Conservation (phyloP, 2,113 vertebrate species). For the Regulus satrapa region DNA sequence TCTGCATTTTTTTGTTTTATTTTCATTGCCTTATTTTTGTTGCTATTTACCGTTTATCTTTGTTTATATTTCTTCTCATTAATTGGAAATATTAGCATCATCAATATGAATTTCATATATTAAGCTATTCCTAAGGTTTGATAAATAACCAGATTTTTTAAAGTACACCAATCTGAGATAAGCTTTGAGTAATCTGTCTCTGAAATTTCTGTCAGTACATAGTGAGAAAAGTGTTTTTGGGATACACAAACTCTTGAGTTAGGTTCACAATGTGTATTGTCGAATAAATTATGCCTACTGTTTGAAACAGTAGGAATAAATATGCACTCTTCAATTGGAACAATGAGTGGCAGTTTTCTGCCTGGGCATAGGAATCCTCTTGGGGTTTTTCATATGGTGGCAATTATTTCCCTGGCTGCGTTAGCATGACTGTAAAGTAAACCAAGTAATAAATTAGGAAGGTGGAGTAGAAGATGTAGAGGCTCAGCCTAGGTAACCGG, state of each 20-base stretch:
- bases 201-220: neutral
- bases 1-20: neutral
- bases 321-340: neutral
- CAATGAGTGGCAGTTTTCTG: slow-evolving; percentile 23
- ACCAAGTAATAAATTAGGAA: slow-evolving; percentile 33
- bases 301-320: slow-evolving; percentile 1
- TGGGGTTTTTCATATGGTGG: slow-evolving; percentile 13
- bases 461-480: neutral
- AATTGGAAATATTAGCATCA: neutral
- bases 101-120: neutral
- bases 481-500: neutral
- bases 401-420: slow-evolving; percentile 1
- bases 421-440: slow-evolving; percentile 33
- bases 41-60: neutral
- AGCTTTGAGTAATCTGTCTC: neutral
- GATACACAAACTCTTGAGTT: neutral
- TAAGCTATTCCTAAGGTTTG: neutral
- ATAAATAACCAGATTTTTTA: neutral
- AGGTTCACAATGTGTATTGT: neutral
- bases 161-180: neutral
- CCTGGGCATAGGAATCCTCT: neutral
- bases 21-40: neutral
- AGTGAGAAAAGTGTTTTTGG: neutral
- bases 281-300: neutral
- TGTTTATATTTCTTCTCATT: neutral